A percentile compares a stretch with the other conserved stretches of the same genome.
phyloP scores from a whole-genome alignment of 1,140 invertebrate genomes.

The Oedothorax gibbosus region DNA sequence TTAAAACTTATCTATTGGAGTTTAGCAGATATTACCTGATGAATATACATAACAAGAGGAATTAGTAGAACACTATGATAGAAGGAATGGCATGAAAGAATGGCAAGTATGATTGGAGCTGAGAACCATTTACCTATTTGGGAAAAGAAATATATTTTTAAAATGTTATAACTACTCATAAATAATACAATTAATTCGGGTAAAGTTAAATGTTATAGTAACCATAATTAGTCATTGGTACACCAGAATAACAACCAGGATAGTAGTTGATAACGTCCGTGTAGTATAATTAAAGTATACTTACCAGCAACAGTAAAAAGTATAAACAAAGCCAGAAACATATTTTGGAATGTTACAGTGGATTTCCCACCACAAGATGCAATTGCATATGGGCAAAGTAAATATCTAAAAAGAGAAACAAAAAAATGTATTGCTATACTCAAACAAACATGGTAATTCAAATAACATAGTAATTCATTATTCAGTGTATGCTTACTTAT shows the following conservation, averaged over 20 bases:
- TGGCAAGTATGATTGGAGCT: constrained; percentile 77
- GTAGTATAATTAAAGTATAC: constrained; percentile 66
- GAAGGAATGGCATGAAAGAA: constrained; percentile 84
- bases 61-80: constrained; percentile 88
- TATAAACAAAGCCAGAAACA: constrained; percentile 80
- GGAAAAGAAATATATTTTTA: constrained; percentile 63
- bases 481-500: too few relatives aligned
- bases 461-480: too few relatives aligned
- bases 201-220: too few relatives aligned
- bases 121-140: constrained; percentile 69
- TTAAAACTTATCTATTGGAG: too few relatives aligned
- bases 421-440: neutral
- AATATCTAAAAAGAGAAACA: constrained; percentile 75
- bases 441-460: too few relatives aligned
- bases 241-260: too few relatives aligned
- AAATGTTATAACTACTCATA: constrained; percentile 1
- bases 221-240: too few relatives aligned
- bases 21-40: constrained; percentile 63
- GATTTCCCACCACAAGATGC: constrained; percentile 91
- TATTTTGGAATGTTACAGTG: constrained; percentile 90
- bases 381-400: constrained; percentile 93
- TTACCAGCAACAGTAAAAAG: constrained; percentile 76
- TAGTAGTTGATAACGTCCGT: too few relatives aligned
- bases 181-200: constrained; percentile 33
- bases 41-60: constrained; percentile 77